phyloP scores from a whole-genome alignment of 2,113 vertebrate species.

The Oceanites oceanicus region DNA sequence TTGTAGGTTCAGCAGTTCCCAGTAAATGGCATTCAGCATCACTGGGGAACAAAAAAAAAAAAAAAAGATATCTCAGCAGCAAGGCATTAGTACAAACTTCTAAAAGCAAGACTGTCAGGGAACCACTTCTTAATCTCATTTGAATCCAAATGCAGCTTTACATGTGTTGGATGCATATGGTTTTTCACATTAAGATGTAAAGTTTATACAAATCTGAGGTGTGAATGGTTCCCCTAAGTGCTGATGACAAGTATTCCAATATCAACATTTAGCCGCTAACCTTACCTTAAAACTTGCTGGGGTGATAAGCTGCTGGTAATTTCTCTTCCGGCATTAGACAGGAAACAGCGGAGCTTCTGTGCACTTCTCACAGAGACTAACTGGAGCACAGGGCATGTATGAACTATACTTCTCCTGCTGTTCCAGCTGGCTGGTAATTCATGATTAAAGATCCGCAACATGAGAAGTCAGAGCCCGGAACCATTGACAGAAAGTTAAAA shows the following conservation, averaged over 20 bases:
- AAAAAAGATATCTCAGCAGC: not conserved
- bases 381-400: not conserved
- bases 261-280: conserved; percentile 49
- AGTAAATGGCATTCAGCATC: not conserved
- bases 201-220: conserved; percentile 47
- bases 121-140: conserved; percentile 57
- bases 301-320: conserved; percentile 53
- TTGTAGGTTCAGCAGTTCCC: not conserved
- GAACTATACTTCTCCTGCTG: not conserved
- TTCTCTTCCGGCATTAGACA: not conserved
- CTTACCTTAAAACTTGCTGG: conserved; percentile 58
- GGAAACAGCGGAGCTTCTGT: not conserved
- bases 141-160: conserved; percentile 60
- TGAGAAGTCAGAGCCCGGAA: not conserved
- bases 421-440: conserved; percentile 15
- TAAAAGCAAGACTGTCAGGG: conserved; percentile 29
- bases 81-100: not conserved
- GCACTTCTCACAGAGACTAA: not conserved
- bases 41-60: not conserved
- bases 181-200: conserved; percentile 62
- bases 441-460: not conserved
- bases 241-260: conserved; percentile 61
- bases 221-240: conserved; percentile 49
- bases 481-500: not conserved
- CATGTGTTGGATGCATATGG: conserved; percentile 43